Evolutionary conservation across 2,888 invertebrate species (phyloP).

Genomic region (Tanypteryx hageni): DNA sequence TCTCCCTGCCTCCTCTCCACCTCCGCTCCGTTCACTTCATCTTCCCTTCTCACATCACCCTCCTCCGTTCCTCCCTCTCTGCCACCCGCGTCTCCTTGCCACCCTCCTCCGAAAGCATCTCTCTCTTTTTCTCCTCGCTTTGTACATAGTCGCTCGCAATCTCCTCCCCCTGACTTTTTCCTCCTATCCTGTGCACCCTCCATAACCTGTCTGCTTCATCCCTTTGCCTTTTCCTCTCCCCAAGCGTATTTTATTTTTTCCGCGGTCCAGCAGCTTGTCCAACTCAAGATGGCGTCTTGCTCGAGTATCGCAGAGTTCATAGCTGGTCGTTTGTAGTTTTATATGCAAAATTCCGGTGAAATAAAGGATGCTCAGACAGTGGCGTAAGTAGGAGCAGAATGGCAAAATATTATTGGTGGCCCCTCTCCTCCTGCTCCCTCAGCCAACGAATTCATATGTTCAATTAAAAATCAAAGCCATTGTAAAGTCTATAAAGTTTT

Average conservation of each 20-base stretch:
- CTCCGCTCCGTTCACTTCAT: neutral
- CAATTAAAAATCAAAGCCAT: too few relatives aligned
- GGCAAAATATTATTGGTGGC: too few relatives aligned
- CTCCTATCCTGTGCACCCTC: too few relatives aligned
- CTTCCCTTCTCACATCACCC: neutral
- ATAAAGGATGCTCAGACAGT: too few relatives aligned
- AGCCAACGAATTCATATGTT: too few relatives aligned
- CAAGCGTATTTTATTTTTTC: neutral
- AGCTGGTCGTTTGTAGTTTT: too few relatives aligned
- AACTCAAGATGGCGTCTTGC: neutral
- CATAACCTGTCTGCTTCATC: neutral
- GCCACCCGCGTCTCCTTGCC: neutral
- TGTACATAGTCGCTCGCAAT: neutral
- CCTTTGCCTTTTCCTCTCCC: neutral
- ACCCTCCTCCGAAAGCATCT: neutral
- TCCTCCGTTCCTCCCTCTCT: neutral
- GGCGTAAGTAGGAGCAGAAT: too few relatives aligned
- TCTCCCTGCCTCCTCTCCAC: neutral
- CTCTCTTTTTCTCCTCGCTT: neutral
- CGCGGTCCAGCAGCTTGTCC: neutral
- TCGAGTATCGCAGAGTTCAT: neutral
- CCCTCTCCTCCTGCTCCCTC: too few relatives aligned
- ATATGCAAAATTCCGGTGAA: too few relatives aligned
- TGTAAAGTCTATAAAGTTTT: too few relatives aligned
- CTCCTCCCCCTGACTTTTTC: too few relatives aligned